Evolutionary conservation across 1,140 invertebrate genomes (phyloP).

Genomic region (Mya arenaria): DNA sequence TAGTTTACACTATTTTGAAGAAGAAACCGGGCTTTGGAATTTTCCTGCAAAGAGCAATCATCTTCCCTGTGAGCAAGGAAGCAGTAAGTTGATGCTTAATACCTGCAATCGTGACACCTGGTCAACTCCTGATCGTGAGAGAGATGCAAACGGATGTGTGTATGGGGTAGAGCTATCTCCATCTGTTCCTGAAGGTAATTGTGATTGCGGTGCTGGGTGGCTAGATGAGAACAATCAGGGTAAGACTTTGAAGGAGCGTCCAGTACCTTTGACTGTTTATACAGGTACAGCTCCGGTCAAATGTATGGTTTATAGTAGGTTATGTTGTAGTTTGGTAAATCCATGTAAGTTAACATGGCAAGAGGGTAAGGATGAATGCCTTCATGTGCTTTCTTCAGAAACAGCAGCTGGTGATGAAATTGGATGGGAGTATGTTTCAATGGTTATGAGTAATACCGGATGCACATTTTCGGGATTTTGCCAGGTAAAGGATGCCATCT

Average conservation of each 20-base stretch:
- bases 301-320: slow-evolving; percentile 35
- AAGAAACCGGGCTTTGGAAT: slow-evolving; percentile 32
- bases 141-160: slow-evolving; percentile 9
- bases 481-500: not conserved
- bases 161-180: slow-evolving; percentile 25
- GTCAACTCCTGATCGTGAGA: not conserved
- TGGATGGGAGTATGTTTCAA: slow-evolving; percentile 51
- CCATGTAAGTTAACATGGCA: slow-evolving; percentile 54
- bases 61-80: not conserved
- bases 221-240: too few species aligned
- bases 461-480: slow-evolving; percentile 51
- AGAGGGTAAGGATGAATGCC: slow-evolving; percentile 36
- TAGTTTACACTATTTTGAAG: slow-evolving; percentile 8
- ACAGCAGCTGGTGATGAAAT: slow-evolving; percentile 61
- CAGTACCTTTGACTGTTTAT: slow-evolving; percentile 10
- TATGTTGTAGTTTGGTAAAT: slow-evolving; percentile 9
- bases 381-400: slow-evolving; percentile 44
- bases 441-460: slow-evolving; percentile 26
- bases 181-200: slow-evolving; percentile 24
- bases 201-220: slow-evolving; percentile 28
- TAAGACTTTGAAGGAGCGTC: not conserved
- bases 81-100: not conserved
- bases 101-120: not conserved
- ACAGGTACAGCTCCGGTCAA: slow-evolving; percentile 17
- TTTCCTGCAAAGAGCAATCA: slow-evolving; percentile 7